Base-by-base conservation (phyloP, 1,140 invertebrate genomes). In the Micrasema longulum region DNA sequence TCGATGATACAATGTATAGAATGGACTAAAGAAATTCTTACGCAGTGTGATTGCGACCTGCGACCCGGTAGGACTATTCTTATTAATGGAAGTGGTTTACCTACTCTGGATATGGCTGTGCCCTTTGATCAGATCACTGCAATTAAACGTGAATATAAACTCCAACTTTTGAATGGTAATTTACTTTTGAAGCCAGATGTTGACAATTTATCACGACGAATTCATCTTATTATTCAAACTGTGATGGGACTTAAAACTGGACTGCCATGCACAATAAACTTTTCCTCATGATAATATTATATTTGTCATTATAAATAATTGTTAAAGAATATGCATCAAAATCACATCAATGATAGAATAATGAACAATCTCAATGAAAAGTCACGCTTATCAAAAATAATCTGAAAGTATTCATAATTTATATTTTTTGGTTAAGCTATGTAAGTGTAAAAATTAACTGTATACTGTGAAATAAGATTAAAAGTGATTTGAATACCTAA, bases 231-330 rank as follows among this genome's bases (percentile, higher is more conserved):
- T 50, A 53, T 71, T 7, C 36, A 70, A 52, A 66, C 52, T n/a
- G 52, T 71, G 5, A 60, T 74, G 52, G 72, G 72, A n/a, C 53
- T 74, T 0, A 69, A 71, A 18, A 63, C 62, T 12, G 68, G 72
- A n/a, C 35, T 74, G 11, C 72, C 72, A 14, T 63, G 65, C 43
- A 31, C 35, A 11, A 22, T 48, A 43, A 70, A 62, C 48, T 67
- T 31, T 38, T 52, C 36, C 12, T 31, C 26, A 4, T 31, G 26
- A 31, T 7, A n/a, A n/a, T n/a, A n/a, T n/a, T n/a, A n/a, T n/a
- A n/a, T n/a, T n/a, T n/a, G n/a, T n/a, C n/a, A n/a, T n/a, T n/a
- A n/a, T n/a, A n/a, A n/a, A n/a, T n/a, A n/a, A n/a, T n/a, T n/a
- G n/a, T n/a, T n/a, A n/a, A n/a, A n/a, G n/a, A n/a, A n/a, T n/a